Base-by-base conservation (phyloP, 2,113 vertebrate genomes). In the Patagioenas fasciata region DNA sequence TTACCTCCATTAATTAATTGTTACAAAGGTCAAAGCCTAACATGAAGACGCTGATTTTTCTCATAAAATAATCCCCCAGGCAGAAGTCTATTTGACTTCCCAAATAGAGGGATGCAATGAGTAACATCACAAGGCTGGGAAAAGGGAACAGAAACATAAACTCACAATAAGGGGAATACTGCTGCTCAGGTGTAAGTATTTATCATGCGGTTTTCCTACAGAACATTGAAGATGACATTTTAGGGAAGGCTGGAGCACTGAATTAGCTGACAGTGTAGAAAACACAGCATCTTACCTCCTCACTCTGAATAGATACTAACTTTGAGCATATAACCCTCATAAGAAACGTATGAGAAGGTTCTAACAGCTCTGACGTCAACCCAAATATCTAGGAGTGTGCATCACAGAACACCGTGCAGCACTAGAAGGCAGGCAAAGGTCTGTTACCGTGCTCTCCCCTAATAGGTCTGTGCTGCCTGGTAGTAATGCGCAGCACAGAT, bases 401-500 rank as follows among this genome's bases (percentile, higher is more conserved):
- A 16, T 4, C 6, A 32, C 38, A 70, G 69, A 66, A 66, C 0
- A 9, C 57, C 0, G 0, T 80, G 75, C 6, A 6, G 56, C 56
- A 40, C 61, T 56, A 18, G 47, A 91, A 92, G 28, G 78, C 77
- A 81, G 42, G 48, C 0, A 0, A 23, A 69, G 80, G 40, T 67
- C 89, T 67, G 3, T 74, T 74, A 89, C 51, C 61, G 86, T 5
- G 6, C 62, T 71, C 51, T 93, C 17, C 65, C 65, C 38, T 83
- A 75, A 74, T 28, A 61, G 48, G 16, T 74, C 61, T 50, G 40
- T 40, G 83, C 80, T 89, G 82, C 64, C 77, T 60, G 65, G 64
- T 58, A 79, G 40, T 79, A 92, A 82, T 2, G 4, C 4, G 5
- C 78, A 75, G 86, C 65, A 81, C 94, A 95, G 84, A 89, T 87